These are phyloP conservation scores for Drosophila mojavensis DNA, from an alignment of 1,140 invertebrate species.

Conservation along the genomic window DNA sequence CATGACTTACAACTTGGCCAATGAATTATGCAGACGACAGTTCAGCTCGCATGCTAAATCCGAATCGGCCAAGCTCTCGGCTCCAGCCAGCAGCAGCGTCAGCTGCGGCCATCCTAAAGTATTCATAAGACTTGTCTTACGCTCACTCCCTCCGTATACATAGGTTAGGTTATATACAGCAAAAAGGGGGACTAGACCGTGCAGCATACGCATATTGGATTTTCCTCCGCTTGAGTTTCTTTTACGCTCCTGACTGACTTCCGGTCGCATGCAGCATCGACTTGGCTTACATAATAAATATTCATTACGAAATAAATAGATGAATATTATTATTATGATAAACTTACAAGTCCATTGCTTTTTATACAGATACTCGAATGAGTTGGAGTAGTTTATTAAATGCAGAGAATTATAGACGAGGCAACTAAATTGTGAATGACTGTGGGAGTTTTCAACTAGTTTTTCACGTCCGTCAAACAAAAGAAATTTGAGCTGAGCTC, in stretches of 20 bases:
- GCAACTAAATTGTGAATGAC: no score
- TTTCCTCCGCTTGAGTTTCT: constrained; percentile 1
- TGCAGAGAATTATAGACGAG: not conserved
- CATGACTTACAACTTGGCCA: constrained; percentile 71
- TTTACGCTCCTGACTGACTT: not conserved
- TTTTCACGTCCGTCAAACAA: no score
- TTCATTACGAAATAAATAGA: not conserved
- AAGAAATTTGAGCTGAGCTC: no score
- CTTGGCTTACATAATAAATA: constrained; percentile 1
- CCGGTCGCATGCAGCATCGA: not conserved
- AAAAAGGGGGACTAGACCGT: not conserved
- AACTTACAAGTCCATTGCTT: not conserved
- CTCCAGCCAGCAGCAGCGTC: constrained; percentile 33
- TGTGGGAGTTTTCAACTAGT: no score
- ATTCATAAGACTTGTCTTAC: constrained; percentile 39
- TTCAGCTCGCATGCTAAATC: constrained; percentile 41
- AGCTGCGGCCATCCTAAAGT: constrained; percentile 43
- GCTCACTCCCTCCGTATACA: constrained; percentile 8
- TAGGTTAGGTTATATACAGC: not conserved
- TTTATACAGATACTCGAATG: no score
- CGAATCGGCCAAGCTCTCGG: constrained; percentile 14
- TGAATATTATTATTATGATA: not conserved
- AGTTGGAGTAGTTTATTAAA: not conserved
- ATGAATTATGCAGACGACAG: constrained; percentile 75
- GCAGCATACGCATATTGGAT: constrained; percentile 4